Percentiles rank a stretch among this genome's conserved stretches.
Conservation (phyloP, 2,113 vertebrate genomes). For the Tympanuchus pallidicinctus region DNA sequence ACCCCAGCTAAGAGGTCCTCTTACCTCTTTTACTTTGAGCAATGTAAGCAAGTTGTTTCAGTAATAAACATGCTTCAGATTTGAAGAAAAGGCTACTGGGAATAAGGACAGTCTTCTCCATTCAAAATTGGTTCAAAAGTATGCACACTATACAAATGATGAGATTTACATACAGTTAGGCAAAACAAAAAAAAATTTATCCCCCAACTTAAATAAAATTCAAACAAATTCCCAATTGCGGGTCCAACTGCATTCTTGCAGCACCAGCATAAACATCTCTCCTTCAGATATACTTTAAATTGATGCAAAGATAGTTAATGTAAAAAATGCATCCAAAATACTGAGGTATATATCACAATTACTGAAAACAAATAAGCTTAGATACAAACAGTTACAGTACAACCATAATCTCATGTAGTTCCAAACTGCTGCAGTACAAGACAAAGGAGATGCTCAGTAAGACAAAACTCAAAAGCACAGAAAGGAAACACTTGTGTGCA, state of each 20-base stretch:
- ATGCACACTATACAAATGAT: not conserved
- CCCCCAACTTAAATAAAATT: not conserved
- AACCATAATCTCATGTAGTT: not conserved
- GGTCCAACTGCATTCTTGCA: not conserved
- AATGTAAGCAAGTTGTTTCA: not conserved
- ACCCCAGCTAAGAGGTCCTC: too few species aligned
- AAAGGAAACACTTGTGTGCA: not conserved
- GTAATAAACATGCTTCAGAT: not conserved
- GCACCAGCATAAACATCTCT: not conserved
- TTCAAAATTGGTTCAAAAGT: not conserved
- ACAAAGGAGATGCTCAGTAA: not conserved
- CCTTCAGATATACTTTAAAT: not conserved
- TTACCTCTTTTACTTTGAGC: too few species aligned
- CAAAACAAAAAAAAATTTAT: not conserved
- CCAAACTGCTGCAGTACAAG: not conserved
- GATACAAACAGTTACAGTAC: not conserved
- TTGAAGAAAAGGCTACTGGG: not conserved
- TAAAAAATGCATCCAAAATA: not conserved
- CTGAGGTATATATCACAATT: not conserved
- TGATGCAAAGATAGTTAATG: not conserved
- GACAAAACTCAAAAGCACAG: not conserved
- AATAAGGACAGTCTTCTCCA: not conserved
- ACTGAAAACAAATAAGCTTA: not conserved
- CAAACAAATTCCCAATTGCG: not conserved
- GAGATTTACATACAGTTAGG: not conserved